A percentile compares a stretch with the other conserved stretches of the same genome.
These are phyloP conservation scores for Zaprionus taronus DNA, from an alignment of 1,140 invertebrate genomes.

Conservation along the genomic window DNA sequence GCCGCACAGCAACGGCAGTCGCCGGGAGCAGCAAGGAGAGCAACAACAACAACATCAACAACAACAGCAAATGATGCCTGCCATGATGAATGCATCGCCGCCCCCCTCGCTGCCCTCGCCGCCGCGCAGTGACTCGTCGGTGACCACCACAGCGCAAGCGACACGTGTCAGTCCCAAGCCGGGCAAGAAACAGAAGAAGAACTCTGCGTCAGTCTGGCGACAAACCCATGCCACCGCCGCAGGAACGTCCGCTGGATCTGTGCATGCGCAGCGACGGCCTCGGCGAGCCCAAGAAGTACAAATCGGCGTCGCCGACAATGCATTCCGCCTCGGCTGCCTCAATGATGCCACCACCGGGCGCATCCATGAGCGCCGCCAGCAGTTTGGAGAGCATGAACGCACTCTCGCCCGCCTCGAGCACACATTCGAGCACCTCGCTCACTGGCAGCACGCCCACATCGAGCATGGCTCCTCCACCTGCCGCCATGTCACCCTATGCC, in stretches of 20 bases:
- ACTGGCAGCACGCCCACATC: conserved; percentile 60
- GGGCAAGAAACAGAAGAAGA: conserved; percentile 62
- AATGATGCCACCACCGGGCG: conserved; percentile 84
- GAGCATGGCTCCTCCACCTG: conserved; percentile 47
- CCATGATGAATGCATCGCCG: conserved; percentile 63
- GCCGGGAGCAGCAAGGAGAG: conserved; percentile 6
- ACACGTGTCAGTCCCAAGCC: conserved; percentile 56
- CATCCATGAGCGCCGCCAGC: conserved; percentile 69
- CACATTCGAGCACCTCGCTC: conserved; percentile 56
- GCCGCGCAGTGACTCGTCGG: conserved; percentile 77
- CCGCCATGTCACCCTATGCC: conserved; percentile 58
- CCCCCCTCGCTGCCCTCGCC: conserved; percentile 80
- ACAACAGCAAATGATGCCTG: conserved; percentile 51
- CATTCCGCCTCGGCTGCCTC: conserved; percentile 78
- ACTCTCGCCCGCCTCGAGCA: conserved; percentile 71
- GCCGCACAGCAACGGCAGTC: conserved; percentile 8
- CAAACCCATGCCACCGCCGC: conserved; percentile 86
- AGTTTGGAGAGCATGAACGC: conserved; percentile 75
- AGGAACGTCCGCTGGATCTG: conserved; percentile 94
- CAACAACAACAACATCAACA: conserved; percentile 29
- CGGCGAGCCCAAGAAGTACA: conserved; percentile 68
- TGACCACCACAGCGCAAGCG: conserved; percentile 45
- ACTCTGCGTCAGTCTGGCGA: conserved; percentile 39
- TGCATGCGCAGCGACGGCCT: conserved; percentile 86
- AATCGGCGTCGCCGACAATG: conserved; percentile 58